Evolutionary conservation across 2,797 vertebrate genomes (phyloP).

Genomic region (Gymnodraco acuticeps): DNA sequence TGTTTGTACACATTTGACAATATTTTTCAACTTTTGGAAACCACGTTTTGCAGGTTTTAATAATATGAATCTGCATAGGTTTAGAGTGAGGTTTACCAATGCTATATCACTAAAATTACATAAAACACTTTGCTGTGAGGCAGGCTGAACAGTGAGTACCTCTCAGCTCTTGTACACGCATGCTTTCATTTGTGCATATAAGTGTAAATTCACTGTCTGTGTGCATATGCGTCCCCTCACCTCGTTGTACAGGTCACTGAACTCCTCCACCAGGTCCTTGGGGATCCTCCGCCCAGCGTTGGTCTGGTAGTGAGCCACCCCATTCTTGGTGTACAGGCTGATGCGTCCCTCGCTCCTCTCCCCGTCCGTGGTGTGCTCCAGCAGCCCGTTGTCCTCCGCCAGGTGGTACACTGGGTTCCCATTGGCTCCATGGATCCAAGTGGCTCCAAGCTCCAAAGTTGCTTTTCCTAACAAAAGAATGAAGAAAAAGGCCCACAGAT

Average conservation of each 20-base stretch:
- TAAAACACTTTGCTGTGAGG: slow-evolving; percentile 3
- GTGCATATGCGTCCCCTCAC: slow-evolving; percentile 75
- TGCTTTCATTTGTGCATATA: not conserved
- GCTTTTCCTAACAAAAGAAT: slow-evolving; percentile 85
- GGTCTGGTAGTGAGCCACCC: slow-evolving; percentile 98
- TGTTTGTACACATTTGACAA: no score
- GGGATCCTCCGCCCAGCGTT: slow-evolving; percentile 93
- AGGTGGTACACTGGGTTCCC: slow-evolving; percentile 99
- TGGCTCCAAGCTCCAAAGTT: slow-evolving; percentile 98
- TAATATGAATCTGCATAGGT: not conserved
- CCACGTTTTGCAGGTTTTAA: not conserved
- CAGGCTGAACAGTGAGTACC: not conserved
- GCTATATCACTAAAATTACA: not conserved
- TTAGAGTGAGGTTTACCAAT: not conserved
- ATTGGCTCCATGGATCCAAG: slow-evolving; percentile 98
- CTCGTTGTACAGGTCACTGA: slow-evolving; percentile 99
- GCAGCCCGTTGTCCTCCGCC: slow-evolving; percentile 96
- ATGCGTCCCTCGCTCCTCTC: slow-evolving; percentile 96
- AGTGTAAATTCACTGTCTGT: not conserved
- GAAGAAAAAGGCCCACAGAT: not conserved
- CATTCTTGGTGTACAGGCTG: slow-evolving; percentile 97
- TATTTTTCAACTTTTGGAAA: no score
- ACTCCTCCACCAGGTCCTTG: slow-evolving; percentile 99
- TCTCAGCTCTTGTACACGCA: slow-evolving; percentile 14
- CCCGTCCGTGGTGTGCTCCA: slow-evolving; percentile 94